Base-by-base conservation (phyloP, 2,113 vertebrate species). In the Callithrix jacchus region DNA sequence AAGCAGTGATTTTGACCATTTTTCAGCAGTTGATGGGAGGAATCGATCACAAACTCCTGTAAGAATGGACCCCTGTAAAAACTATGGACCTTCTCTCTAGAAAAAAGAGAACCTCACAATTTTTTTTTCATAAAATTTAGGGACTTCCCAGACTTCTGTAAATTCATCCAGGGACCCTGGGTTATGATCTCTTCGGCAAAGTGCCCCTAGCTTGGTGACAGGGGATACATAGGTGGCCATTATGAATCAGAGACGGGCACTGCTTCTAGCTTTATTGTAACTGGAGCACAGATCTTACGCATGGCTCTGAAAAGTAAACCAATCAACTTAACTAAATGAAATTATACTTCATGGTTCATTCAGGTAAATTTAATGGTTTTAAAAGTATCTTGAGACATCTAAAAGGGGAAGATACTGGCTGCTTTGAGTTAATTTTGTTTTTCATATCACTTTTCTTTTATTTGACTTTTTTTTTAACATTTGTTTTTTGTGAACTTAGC, bases 301-400 rank as follows among this genome's bases (percentile, higher is more conserved):
- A 32, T 47, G 32, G 30, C 40, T 83, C n/a, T 90, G 40, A 94
- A 87, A 97, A 56, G 25, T 79, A 93, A 85, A 64, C 77, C 79
- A n/a, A 54, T 54, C 86, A n/a, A 88, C 73, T 66, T 58, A 4
- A 52, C 85, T 86, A 32, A 76, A 47, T 54, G 40, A 52, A 74
- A 93, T 32, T 52, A 74, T 10, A 71, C 89, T 20, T 45, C 35
- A 52, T 95, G 32, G 0, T 91, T 77, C 49, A 80, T 56, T n/a
- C 56, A 87, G 87, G 20, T n/a, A 37, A 81, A 81, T 84, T 76
- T 68, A 47, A 54, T 71, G 30, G 0, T 47, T 90, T 91, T 12
- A 35, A 76, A 95, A 71, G 0, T 91, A 8, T 70, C 54, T 80
- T 49, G 83, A 47, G 73, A 30, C 45, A 30, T 93, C 84, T 37